Evolutionary conservation across 2,113 vertebrate genomes (phyloP), one percentile per base, ranked within the genome.

Genomic region (Shinisaurus crocodilurus): DNA sequence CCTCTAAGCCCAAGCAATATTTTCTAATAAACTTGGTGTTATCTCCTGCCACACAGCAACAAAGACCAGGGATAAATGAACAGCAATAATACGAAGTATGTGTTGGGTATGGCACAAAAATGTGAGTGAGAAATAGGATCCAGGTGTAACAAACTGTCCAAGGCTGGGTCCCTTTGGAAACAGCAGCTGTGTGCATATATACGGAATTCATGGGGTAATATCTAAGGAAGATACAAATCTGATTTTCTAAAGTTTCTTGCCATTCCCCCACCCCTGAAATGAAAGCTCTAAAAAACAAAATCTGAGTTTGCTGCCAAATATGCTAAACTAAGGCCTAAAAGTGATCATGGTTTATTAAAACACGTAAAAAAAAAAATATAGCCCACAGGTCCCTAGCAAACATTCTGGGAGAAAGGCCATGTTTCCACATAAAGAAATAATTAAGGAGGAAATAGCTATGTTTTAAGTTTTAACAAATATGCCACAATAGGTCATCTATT

Each of bases 1-100:
- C 0, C 65, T 43, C 70, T 86, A 75, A 93, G 18, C 89, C 1
- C 69, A 40, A 40, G 0, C 3, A 75, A 29, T 67, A 37, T 67
- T 91, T 94, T 90, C 91, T 88, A 60, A 70, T 91, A 92, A 94
- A 92, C 63, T 15, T 82, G 54, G 34, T 45, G 4, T 92, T 90
- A 91, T 76, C 92, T 93, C 77, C n/a, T 79, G 40, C 80, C 25
- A 89, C 48, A 75, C 2, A 80, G 67, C n/a, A 90, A 85, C 27
- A 54, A 85, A 76, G 54, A 20, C 48, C 88, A 84, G 85, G 85
- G 5, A 85, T 50, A 81, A 92, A 89, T 65, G 48, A 91, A 48
- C 5, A 85, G 72, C 86, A 91, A 32, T 70, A 76, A 82, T 54
- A 87, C 45, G 25, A 0, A 9, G 80, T 50, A 43, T 0, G 2